phyloP scores from a whole-genome alignment of 2,888 invertebrate genomes.

The Mellilla xanthometata region DNA sequence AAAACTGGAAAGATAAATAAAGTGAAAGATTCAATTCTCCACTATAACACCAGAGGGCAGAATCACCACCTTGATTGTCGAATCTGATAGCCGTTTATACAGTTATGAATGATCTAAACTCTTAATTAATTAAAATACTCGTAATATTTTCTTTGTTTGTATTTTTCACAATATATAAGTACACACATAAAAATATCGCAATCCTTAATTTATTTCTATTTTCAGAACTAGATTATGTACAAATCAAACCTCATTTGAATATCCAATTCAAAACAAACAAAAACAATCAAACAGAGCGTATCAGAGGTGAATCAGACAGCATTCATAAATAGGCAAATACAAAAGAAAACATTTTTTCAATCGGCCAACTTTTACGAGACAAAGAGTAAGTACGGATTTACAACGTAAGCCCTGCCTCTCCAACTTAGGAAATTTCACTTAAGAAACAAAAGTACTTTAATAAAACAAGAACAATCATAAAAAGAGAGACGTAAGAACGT shows the following conservation, averaged over 20 bases:
- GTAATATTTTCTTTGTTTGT: no score
- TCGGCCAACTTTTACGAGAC: slow-evolving; percentile 71
- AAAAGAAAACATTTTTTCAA: slow-evolving; percentile 69
- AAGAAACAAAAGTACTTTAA: slow-evolving; percentile 80
- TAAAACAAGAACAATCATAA: slow-evolving; percentile 82
- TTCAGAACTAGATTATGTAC: no score
- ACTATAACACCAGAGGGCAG: no score
- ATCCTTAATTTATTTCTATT: no score
- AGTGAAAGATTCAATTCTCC: no score
- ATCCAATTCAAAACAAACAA: neutral
- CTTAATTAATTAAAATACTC: no score
- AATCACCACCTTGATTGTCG: no score
- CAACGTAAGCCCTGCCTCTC: slow-evolving; percentile 68
- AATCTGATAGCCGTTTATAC: no score
- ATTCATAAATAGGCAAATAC: slow-evolving; percentile 23
- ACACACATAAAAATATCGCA: no score
- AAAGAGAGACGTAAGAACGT: slow-evolving; percentile 68
- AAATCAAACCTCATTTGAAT: neutral
- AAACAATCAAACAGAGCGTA: slow-evolving; percentile 19
- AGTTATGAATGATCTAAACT: no score
- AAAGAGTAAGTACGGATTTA: slow-evolving; percentile 76
- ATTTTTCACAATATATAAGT: no score
- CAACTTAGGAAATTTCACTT: slow-evolving; percentile 78
- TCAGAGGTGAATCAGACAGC: slow-evolving; percentile 28
- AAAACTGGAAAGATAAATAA: no score